Percentiles rank a stretch among this genome's conserved stretches.
phyloP scores from a whole-genome alignment of 1,140 invertebrate genomes.

The Sarcophaga bullata region DNA sequence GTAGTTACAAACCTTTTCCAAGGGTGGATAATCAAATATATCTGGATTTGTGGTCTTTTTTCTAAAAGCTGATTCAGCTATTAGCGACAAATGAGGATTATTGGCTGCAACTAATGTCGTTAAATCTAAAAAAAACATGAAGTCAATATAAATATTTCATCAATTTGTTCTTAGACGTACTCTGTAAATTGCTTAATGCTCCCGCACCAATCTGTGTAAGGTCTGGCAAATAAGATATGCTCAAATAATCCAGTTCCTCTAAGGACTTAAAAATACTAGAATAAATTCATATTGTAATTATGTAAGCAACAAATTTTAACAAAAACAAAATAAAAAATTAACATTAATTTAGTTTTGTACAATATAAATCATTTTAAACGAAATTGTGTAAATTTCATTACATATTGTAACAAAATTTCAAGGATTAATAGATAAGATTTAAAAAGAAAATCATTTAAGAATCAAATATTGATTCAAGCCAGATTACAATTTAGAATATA shows the following conservation, averaged over 20 bases:
- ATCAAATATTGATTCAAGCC: no score
- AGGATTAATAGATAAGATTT: no score
- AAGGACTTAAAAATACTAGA: slow-evolving; percentile 72
- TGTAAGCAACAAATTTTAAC: no score
- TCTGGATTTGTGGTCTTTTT: slow-evolving; percentile 54
- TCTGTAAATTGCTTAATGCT: slow-evolving; percentile 58
- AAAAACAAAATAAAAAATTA: no score
- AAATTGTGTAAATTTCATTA: no score
- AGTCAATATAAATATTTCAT: not conserved
- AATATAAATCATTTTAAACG: no score
- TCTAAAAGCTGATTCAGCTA: slow-evolving; percentile 69
- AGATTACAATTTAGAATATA: no score
- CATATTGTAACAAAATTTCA: no score
- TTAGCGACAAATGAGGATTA: slow-evolving; percentile 69
- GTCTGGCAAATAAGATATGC: slow-evolving; percentile 73
- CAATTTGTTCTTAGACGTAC: slow-evolving; percentile 46
- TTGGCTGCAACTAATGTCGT: slow-evolving; percentile 61
- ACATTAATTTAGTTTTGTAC: no score
- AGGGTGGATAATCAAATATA: slow-evolving; percentile 53
- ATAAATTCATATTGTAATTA: no score
- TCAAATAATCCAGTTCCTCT: slow-evolving; percentile 70
- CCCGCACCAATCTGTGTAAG: slow-evolving; percentile 69
- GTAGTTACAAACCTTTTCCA: slow-evolving; percentile 54
- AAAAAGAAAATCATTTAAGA: no score
- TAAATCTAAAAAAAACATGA: slow-evolving; percentile 50